Evolutionary conservation across 2,113 vertebrate genomes (phyloP), one percentile per base, ranked within the genome.

Genomic region (Terrapene triunguis): DNA sequence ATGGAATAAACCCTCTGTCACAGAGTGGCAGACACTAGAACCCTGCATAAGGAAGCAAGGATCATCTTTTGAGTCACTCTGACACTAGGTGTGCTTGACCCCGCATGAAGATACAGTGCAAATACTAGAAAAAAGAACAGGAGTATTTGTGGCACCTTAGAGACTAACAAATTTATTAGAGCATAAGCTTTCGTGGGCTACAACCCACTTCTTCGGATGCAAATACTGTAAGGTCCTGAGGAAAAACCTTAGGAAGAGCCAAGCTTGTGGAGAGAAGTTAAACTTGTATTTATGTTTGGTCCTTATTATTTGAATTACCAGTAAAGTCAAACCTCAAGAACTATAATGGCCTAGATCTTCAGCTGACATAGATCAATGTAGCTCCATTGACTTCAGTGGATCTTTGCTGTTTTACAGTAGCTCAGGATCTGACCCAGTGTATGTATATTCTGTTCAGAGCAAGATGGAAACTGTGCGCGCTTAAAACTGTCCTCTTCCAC

Each of bases 401-500:
- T 44, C 90, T 80, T 6, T 38, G n/a, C 74, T 65, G 53, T 29
- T 57, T 57, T 44, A 80, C 4, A 2, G 48, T 90, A 96, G 83
- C 92, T 29, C 11, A 80, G 32, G 14, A 57, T 44, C 27, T 85
- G 42, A 53, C 81, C 44, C 14, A 0, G 17, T 5, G 24, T 4
- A 27, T 29, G 0, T 0, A 10, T 7, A 1, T 0, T 9, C 25
- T 57, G 44, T 69, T 3, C 12, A 11, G 38, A 44, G 82, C 80
- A 12, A 44, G 21, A 25, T 44, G 38, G 38, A 76, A 76, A 44
- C 24, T 14, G 25, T 44, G 10, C 10, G 27, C 35, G 53, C 84
- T 69, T 4, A 4, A 17, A 47, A n/a, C 85, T 0, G 0, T 53
- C 80, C 74, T 78, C 47, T 11, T 69, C 35, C 54, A 27, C 85